These are phyloP conservation scores for Metellina segmentata DNA, from an alignment of 2,888 invertebrate species.

Conservation along the genomic window DNA sequence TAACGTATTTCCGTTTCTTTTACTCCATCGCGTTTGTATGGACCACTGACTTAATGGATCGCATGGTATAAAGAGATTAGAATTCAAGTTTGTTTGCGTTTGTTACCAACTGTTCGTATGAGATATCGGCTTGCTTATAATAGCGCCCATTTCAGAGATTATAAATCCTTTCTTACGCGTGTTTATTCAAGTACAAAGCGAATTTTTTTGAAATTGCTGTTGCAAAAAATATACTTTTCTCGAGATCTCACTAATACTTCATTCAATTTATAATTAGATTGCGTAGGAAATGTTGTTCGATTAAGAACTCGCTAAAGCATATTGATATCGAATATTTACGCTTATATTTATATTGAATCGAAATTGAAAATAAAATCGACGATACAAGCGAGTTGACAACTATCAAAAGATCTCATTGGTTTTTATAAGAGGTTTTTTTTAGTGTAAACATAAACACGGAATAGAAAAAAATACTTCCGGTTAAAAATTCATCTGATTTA, in stretches of 20 bases:
- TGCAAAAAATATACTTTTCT: neutral
- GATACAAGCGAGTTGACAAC: no score
- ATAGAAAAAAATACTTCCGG: no score
- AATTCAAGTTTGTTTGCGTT: conserved; percentile 11
- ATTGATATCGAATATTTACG: neutral
- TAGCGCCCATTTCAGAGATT: conserved; percentile 26
- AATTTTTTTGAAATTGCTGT: no score
- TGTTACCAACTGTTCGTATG: neutral
- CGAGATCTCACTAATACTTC: neutral
- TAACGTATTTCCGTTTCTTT: conserved; percentile 29
- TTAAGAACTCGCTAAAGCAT: neutral
- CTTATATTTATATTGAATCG: no score
- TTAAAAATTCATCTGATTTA: no score
- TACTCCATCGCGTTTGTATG: conserved; percentile 10
- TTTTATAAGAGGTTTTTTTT: no score
- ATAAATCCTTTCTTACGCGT: neutral
- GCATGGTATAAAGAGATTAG: conserved; percentile 35
- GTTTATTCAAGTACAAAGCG: conserved; percentile 7
- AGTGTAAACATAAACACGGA: no score
- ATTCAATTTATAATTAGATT: neutral
- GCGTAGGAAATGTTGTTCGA: neutral
- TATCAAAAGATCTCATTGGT: no score
- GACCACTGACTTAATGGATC: conserved; percentile 25
- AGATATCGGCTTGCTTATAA: conserved; percentile 31
- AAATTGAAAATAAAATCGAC: no score